These are phyloP conservation scores for Lampris megalopsis DNA, from an alignment of 2,113 vertebrate genomes.

Conservation along the genomic window DNA sequence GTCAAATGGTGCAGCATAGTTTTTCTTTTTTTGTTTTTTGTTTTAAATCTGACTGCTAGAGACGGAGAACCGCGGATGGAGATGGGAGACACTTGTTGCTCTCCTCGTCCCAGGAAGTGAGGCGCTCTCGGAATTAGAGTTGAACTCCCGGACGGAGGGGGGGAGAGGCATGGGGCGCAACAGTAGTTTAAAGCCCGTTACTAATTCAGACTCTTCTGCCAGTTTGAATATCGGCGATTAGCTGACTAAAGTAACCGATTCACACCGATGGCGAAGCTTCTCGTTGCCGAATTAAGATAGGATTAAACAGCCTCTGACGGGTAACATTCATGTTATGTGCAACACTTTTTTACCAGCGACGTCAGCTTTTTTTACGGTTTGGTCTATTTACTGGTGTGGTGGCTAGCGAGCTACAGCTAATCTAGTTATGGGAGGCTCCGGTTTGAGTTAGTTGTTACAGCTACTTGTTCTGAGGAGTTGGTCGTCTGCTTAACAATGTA, in stretches of 20 bases:
- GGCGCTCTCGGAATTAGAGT: constrained; percentile 72
- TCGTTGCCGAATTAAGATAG: constrained; percentile 8
- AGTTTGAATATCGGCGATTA: neutral
- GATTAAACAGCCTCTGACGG: constrained; percentile 33
- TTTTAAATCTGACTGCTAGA: neutral
- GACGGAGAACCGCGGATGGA: constrained; percentile 81
- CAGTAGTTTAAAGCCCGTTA: constrained; percentile 24
- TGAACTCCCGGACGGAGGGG: constrained; percentile 56
- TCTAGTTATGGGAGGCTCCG: neutral
- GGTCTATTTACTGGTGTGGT: constrained; percentile 70
- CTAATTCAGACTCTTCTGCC: constrained; percentile 20
- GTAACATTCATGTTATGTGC: constrained; percentile 52
- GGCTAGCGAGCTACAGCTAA: constrained; percentile 48
- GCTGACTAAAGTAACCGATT: neutral
- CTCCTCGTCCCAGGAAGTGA: constrained; percentile 87
- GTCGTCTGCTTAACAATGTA: neutral
- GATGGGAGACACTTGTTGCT: constrained; percentile 70
- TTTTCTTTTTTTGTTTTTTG: too few species aligned
- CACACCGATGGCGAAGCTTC: constrained; percentile 2
- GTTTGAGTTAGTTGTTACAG: too few species aligned
- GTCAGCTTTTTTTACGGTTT: constrained; percentile 59
- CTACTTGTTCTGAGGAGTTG: neutral
- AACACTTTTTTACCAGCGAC: constrained; percentile 67
- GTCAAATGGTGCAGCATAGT: neutral
- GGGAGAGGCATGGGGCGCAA: constrained; percentile 54